phyloP scores from a whole-genome alignment of 2,113 vertebrate species.

The Amblyornis subalaris region DNA sequence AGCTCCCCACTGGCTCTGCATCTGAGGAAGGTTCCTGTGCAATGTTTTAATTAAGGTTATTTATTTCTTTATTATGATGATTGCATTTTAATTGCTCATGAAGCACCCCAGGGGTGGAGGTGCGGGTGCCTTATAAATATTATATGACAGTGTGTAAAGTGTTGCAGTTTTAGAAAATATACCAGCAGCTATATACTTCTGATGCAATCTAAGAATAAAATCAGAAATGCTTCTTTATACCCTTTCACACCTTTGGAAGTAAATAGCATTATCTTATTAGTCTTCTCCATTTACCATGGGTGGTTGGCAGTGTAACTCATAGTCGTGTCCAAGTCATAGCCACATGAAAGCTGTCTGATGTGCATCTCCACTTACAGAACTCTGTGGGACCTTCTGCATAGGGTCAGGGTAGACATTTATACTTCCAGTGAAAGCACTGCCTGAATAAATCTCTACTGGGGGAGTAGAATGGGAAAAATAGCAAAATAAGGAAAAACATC shows the following conservation, averaged over 20 bases:
- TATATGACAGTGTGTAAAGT: neutral
- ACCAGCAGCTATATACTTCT: neutral
- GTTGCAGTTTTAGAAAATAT: neutral
- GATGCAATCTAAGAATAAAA: neutral
- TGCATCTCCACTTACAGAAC: neutral
- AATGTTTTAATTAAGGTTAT: constrained; percentile 70
- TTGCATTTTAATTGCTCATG: constrained; percentile 62
- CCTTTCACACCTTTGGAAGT: neutral
- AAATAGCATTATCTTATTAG: neutral
- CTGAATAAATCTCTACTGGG: neutral
- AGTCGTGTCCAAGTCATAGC: neutral
- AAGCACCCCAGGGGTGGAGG: constrained; percentile 27
- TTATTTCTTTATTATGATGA: constrained; percentile 67
- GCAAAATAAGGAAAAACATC: neutral
- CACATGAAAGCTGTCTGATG: neutral
- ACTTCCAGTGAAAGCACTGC: neutral
- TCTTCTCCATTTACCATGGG: neutral
- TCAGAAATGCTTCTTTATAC: neutral
- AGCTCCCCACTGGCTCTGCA: constrained; percentile 43
- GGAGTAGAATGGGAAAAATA: neutral
- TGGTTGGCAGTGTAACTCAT: neutral
- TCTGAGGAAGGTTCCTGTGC: constrained; percentile 43
- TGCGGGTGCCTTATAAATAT: constrained; percentile 33
- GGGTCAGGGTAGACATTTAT: neutral
- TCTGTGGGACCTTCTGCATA: neutral